A percentile compares a stretch with the other conserved stretches of the same genome.
phyloP scores from a whole-genome alignment of 1,140 invertebrate species.

The Physella acuta region DNA sequence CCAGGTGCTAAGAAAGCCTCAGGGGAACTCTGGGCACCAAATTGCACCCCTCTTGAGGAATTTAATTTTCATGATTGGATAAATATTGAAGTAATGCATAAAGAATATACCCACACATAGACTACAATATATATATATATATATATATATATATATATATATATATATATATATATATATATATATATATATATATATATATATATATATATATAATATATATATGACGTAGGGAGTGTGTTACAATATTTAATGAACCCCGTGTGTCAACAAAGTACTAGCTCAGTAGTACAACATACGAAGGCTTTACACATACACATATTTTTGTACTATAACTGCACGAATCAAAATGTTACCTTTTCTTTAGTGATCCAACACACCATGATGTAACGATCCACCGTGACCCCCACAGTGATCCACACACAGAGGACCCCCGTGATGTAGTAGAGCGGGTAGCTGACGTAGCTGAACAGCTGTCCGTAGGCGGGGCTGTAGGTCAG shows the following conservation, averaged over 20 bases:
- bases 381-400: conserved; percentile 44
- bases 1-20: not conserved
- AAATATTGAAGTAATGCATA: not conserved
- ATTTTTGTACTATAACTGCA: not conserved
- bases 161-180: conserved; percentile 12
- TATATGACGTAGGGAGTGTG: no score
- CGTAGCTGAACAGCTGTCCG: conserved; percentile 41
- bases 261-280: conserved; percentile 11
- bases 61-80: not conserved
- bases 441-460: conserved; percentile 43
- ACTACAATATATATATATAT: not conserved
- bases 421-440: conserved; percentile 38
- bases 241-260: not conserved
- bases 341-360: no score
- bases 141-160: not conserved
- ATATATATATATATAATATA: conserved; percentile 17
- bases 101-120: not conserved
- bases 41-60: not conserved
- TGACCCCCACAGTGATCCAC: conserved; percentile 46
- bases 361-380: conserved; percentile 42
- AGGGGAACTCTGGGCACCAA: not conserved
- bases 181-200: conserved; percentile 14
- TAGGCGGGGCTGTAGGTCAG: conserved; percentile 28
- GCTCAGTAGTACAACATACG: not conserved
- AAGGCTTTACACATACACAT: not conserved